Conservation (phyloP, 92 coral and sea anemone genomes). For the Umimayanthus chanpuru region DNA sequence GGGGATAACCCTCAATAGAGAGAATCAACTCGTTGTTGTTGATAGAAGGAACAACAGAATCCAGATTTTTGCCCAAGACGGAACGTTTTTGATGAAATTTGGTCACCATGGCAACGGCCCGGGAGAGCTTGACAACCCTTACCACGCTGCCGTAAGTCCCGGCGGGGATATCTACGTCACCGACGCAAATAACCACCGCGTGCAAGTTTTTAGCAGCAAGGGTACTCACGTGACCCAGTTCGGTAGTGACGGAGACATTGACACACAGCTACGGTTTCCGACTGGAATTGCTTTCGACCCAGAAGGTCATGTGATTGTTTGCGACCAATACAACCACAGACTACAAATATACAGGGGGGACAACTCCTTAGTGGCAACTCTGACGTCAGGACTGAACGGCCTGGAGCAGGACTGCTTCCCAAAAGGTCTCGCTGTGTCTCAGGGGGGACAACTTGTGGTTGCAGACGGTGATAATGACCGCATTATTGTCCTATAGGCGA, state of each 20-base stretch:
- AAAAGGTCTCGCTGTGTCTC: conserved; percentile 91
- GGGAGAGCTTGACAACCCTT: conserved; percentile 84
- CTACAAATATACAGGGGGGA: conserved; percentile 79
- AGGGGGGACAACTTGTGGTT: conserved; percentile 84
- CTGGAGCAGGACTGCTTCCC: conserved; percentile 85
- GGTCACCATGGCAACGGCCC: conserved; percentile 83
- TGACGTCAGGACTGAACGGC: conserved; percentile 75
- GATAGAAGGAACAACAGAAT: conserved; percentile 86
- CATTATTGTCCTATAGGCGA: conserved; percentile 68
- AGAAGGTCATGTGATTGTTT: conserved; percentile 92
- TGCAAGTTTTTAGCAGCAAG: conserved; percentile 86
- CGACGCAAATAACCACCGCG: conserved; percentile 90
- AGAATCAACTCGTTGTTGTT: conserved; percentile 77
- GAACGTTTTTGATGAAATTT: conserved; percentile 68
- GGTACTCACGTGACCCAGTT: conserved; percentile 78
- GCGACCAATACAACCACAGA: conserved; percentile 97
- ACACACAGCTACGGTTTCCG: conserved; percentile 84
- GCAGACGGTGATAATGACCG: conserved; percentile 97
- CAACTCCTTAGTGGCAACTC: conserved; percentile 67
- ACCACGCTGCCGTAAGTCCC: conserved; percentile 78
- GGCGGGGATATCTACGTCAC: conserved; percentile 88
- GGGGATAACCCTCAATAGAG: conserved; percentile 83
- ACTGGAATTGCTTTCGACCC: conserved; percentile 93
- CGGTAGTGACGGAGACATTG: conserved; percentile 54
- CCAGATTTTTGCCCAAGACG: conserved; percentile 83